Percentiles rank a stretch among this genome's conserved stretches.
Conservation (phyloP, 1,140 invertebrate species). For the Polyergus mexicanus region DNA sequence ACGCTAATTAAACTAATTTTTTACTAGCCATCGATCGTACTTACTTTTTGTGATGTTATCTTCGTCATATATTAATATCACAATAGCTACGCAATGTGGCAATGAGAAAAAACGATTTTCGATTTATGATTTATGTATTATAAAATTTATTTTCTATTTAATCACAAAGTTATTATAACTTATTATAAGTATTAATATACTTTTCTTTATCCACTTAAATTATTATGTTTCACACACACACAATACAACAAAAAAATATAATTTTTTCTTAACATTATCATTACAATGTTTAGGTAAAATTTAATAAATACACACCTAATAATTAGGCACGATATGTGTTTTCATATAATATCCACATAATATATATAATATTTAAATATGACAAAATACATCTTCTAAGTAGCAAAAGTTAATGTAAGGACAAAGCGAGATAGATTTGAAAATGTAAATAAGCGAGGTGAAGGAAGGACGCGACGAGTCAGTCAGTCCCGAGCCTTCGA, state of each 20-base stretch:
- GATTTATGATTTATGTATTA: not conserved
- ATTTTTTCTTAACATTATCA: not conserved
- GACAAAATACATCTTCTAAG: not conserved
- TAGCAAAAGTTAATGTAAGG: not conserved
- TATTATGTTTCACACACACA: not conserved
- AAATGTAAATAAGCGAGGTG: too few relatives aligned
- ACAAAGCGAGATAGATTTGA: too few relatives aligned
- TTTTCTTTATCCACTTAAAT: not conserved
- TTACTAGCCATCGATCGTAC: not conserved
- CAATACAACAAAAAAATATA: not conserved
- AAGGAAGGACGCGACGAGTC: too few relatives aligned
- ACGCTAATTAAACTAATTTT: constrained; percentile 23
- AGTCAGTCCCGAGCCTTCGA: too few relatives aligned
- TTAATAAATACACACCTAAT: not conserved
- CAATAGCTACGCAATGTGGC: not conserved
- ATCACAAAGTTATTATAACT: not conserved
- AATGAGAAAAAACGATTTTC: not conserved
- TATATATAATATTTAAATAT: too few relatives aligned
- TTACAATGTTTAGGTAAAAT: not conserved
- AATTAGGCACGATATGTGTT: not conserved
- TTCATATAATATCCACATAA: not conserved
- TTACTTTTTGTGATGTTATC: not conserved
- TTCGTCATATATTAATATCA: not conserved
- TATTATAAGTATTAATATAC: not conserved
- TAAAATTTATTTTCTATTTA: not conserved